Conservation (phyloP, 2,888 invertebrate genomes). For the Diarsia brunnea region DNA sequence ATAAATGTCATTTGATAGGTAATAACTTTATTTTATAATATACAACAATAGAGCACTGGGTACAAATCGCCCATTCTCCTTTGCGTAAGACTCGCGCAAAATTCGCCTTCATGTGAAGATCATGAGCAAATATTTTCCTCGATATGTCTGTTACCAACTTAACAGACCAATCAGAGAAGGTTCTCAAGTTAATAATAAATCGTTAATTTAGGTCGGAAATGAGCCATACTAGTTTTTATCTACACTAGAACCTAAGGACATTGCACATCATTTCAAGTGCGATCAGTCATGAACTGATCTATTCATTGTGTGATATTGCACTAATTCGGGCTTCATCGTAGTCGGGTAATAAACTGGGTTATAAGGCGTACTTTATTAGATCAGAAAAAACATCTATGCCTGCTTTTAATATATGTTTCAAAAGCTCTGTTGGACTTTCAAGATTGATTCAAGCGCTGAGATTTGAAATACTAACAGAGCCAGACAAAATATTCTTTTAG, state of each 20-base stretch:
- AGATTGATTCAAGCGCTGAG: background rate
- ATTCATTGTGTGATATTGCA: background rate
- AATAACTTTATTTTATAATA: background rate
- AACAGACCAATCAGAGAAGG: background rate
- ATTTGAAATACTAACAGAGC: background rate
- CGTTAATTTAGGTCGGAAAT: constrained; percentile 13
- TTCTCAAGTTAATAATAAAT: constrained; percentile 20
- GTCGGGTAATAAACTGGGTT: constrained; percentile 36
- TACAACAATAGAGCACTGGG: background rate
- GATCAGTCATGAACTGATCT: too few species aligned
- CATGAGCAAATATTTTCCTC: background rate
- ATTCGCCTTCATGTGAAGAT: background rate
- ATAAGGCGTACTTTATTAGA: background rate
- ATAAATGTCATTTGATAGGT: background rate
- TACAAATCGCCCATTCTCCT: background rate
- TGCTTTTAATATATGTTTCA: background rate
- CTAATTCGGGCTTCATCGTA: constrained; percentile 29
- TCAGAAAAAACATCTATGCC: background rate
- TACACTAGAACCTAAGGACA: constrained; percentile 18
- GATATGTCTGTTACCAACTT: background rate
- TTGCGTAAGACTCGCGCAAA: background rate
- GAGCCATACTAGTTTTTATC: constrained; percentile 51
- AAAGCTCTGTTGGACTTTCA: background rate
- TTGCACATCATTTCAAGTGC: constrained; percentile 10
- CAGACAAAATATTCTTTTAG: background rate